phyloP scores from a whole-genome alignment of 2,888 invertebrate genomes.

The Aricia artaxerxes region DNA sequence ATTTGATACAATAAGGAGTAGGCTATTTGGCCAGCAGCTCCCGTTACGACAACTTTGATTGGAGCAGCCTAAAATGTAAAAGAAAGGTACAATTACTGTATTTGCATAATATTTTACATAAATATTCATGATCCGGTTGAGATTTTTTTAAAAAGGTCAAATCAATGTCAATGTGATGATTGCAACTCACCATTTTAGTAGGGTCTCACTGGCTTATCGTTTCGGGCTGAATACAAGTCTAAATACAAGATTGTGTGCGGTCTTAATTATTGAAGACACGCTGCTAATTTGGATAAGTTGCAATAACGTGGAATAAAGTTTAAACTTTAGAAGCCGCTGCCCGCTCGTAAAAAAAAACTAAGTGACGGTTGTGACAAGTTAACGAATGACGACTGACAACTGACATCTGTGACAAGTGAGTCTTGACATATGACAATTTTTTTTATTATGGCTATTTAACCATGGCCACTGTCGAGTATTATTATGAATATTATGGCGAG shows the following conservation, averaged over 20 bases:
- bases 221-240: not conserved
- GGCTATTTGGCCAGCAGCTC: slow-evolving; percentile 99
- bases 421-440: too few species aligned
- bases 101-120: not conserved
- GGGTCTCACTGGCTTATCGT: not conserved
- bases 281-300: not conserved
- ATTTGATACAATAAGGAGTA: slow-evolving; percentile 97
- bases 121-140: not conserved
- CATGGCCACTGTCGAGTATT: too few species aligned
- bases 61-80: slow-evolving; percentile 84
- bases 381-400: too few species aligned
- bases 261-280: not conserved
- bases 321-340: not conserved
- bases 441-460: too few species aligned
- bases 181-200: slow-evolving; percentile 54
- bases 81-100: not conserved
- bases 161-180: slow-evolving; percentile 63
- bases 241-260: not conserved
- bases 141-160: slow-evolving; percentile 57
- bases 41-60: slow-evolving; percentile 96
- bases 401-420: too few species aligned
- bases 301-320: not conserved
- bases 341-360: not conserved
- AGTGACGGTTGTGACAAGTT: not conserved
- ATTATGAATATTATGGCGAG: too few species aligned